Conservation (phyloP, 2,888 invertebrate genomes). For the Melanophora roralis region DNA sequence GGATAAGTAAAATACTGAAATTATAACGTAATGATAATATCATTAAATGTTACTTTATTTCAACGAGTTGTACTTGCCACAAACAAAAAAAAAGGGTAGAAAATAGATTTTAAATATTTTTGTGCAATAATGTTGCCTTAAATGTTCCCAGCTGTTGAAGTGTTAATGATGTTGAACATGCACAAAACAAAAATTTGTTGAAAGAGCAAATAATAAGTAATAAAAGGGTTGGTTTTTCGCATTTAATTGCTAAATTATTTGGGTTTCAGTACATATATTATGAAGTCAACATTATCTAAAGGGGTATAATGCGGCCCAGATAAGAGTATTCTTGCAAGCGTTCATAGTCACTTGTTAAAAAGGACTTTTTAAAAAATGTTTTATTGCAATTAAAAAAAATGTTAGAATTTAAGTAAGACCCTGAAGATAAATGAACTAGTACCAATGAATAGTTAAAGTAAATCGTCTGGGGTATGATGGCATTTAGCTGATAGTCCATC, state of each 20-base stretch:
- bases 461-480: no score
- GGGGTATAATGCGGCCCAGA: neutral
- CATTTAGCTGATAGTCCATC: no score
- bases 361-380: neutral
- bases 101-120: neutral
- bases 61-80: slow-evolving; percentile 6
- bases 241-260: slow-evolving; percentile 35
- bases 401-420: no score
- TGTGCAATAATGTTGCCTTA: neutral
- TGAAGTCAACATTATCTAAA: neutral
- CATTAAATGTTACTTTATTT: slow-evolving; percentile 53
- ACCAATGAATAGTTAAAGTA: no score
- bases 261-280: neutral
- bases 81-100: neutral
- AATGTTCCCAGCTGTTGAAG: slow-evolving; percentile 55
- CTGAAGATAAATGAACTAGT: no score
- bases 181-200: slow-evolving; percentile 11
- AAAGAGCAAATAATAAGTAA: neutral
- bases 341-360: neutral
- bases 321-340: slow-evolving; percentile 17
- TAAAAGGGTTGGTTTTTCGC: slow-evolving; percentile 39
- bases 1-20: neutral
- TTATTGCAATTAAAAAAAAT: no score
- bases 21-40: slow-evolving; percentile 55
- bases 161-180: slow-evolving; percentile 60